A percentile compares a stretch with the other conserved stretches of the same genome.
phyloP scores from a whole-genome alignment of 2,888 invertebrate genomes.

The Fabriciana adippe region DNA sequence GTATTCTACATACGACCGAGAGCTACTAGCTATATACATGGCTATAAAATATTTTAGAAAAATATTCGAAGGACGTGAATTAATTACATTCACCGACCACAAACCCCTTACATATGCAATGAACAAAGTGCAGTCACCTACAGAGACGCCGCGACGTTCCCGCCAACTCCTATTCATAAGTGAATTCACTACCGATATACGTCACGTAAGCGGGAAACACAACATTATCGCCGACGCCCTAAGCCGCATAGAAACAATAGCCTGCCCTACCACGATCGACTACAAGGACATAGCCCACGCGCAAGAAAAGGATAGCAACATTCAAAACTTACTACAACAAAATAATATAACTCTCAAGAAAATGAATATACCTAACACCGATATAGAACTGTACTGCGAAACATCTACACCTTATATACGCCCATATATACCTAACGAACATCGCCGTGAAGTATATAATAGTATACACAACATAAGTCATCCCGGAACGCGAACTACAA shows the following conservation, averaged over 20 bases:
- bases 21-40: background rate
- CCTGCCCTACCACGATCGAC: slow-evolving; percentile 19
- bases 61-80: slow-evolving; percentile 21
- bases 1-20: background rate
- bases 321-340: slow-evolving; percentile 17
- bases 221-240: slow-evolving; percentile 38
- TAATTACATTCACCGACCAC: slow-evolving; percentile 32
- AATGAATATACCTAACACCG: background rate
- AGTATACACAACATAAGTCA: background rate
- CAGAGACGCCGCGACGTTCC: slow-evolving; percentile 30
- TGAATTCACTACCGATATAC: slow-evolving; percentile 35
- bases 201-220: slow-evolving; percentile 30
- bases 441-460: background rate
- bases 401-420: background rate
- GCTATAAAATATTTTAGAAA: background rate
- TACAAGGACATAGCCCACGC: slow-evolving; percentile 26
- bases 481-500: background rate
- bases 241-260: slow-evolving; percentile 40
- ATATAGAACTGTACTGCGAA: background rate
- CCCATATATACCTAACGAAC: background rate
- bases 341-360: background rate
- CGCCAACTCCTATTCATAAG: slow-evolving; percentile 37
- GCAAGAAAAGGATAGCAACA: slow-evolving; percentile 22
- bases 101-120: slow-evolving; percentile 32
- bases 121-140: slow-evolving; percentile 7